These are phyloP conservation scores for Chaenogobius annularis DNA, from an alignment of 2,113 vertebrate species.

Conservation along the genomic window DNA sequence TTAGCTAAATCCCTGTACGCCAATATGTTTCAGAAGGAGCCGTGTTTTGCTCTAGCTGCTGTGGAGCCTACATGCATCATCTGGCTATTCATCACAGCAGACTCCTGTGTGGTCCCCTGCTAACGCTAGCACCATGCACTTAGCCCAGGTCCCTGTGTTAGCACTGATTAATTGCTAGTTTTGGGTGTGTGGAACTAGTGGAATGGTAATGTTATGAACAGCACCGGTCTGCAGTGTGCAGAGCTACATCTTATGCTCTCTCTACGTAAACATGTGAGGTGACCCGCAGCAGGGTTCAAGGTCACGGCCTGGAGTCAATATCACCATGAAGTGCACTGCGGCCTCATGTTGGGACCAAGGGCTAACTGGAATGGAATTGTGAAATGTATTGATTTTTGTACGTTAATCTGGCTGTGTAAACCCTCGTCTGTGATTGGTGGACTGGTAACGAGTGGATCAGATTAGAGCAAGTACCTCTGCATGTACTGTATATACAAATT, in stretches of 20 bases:
- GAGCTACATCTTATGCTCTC: background rate
- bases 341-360: background rate
- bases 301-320: background rate
- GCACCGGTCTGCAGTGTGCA: background rate
- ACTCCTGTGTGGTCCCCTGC: constrained; percentile 37
- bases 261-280: background rate
- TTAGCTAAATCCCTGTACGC: background rate
- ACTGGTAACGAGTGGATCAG: background rate
- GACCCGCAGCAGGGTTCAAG: background rate
- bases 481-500: background rate
- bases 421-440: background rate
- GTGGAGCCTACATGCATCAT: constrained; percentile 41
- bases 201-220: constrained; percentile 37
- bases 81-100: constrained; percentile 58
- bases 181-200: constrained; percentile 40
- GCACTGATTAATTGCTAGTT: constrained; percentile 68
- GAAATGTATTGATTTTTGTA: background rate
- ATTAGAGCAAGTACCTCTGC: too few relatives aligned
- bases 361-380: background rate
- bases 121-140: constrained; percentile 60
- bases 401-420: background rate
- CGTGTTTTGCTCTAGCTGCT: constrained; percentile 39
- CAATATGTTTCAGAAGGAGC: background rate
- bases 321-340: background rate
- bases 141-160: constrained; percentile 55